Evolutionary conservation across 2,888 invertebrate species (phyloP), one percentile per base, ranked within the genome.

Genomic region (Calephelis perditalis): DNA sequence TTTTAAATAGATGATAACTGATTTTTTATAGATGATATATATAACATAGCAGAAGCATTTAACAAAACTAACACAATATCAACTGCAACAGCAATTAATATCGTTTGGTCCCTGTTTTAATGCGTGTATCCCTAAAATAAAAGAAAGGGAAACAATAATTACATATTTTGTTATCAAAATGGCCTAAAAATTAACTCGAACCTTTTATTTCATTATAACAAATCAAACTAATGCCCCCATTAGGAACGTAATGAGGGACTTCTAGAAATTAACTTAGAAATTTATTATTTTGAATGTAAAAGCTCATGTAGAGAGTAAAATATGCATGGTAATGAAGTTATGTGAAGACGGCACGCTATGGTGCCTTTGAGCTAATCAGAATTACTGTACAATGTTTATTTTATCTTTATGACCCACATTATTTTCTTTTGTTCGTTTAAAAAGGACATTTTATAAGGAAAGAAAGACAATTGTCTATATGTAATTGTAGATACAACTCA

Each of bases 171-270:
- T 52, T 52, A 52, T 52, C 52, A 36, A 52, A 52, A 52, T 35
- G 52, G 52, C 52, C 52, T 11, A 52, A 52, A 52, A 52, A 52
- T 36, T 52, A 36, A 36, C 36, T 52, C 11, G 3, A 35, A 52
- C 35, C 36, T 35, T 57, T 45, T 44, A 26, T 52, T 43, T 40
- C 59, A 61, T 65, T 60, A 57, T 45, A 60, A 64, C 66, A 63
- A 65, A 64, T 64, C 62, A 62, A 62, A 64, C 15, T 66, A 65
- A 67, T 62, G 64, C 46, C 58, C 63, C 62, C 62, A 67, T 67
- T 67, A 62, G 59, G 61, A 63, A 64, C 62, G 65, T 61, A 64
- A 62, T 56, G 26, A 58, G 56, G 55, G 56, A 64, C 46, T 52
- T 59, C 52, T 58, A 56, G 56, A 65, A 66, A 58, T 62, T 65